Evolutionary conservation across 2,113 vertebrate genomes (phyloP).

Genomic region (Erythrocebus patas): DNA sequence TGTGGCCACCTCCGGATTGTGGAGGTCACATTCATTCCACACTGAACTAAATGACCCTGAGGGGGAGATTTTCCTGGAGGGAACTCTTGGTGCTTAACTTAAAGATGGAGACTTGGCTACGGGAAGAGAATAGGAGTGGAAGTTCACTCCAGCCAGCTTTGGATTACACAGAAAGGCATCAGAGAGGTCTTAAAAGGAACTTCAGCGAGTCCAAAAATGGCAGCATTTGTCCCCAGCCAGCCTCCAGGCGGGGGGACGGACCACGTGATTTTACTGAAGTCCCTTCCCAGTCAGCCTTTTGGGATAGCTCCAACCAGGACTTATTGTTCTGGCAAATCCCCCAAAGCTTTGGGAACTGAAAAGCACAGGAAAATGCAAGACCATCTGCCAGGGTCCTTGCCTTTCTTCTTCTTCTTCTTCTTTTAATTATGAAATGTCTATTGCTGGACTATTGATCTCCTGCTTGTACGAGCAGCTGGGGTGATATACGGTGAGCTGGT

Average conservation of each 20-base stretch:
- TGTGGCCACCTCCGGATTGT: fast-evolving
- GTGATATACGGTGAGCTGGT: constrained; percentile 39
- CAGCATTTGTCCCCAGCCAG: not conserved
- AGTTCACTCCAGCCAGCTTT: not conserved
- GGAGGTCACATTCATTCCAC: not conserved
- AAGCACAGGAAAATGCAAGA: not conserved
- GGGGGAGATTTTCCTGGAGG: not conserved
- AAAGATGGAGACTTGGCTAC: not conserved
- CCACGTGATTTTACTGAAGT: not conserved
- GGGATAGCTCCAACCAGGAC: constrained; percentile 11
- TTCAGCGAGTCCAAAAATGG: not conserved
- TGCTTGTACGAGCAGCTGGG: constrained; percentile 72
- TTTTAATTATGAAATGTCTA: constrained; percentile 61
- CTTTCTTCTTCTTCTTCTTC: not conserved
- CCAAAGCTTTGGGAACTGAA: not conserved
- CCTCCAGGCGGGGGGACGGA: not conserved
- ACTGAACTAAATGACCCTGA: not conserved
- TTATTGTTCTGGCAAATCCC: constrained; percentile 17
- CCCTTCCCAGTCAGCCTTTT: not conserved
- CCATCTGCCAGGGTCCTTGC: constrained; percentile 10
- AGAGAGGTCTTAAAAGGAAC: not conserved
- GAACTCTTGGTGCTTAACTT: not conserved
- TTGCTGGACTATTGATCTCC: constrained; percentile 73
- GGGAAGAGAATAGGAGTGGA: not conserved
- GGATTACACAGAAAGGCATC: not conserved